Evolutionary conservation across 1,140 invertebrate species (phyloP).

Genomic region (Proctacanthus coquilletti): DNA sequence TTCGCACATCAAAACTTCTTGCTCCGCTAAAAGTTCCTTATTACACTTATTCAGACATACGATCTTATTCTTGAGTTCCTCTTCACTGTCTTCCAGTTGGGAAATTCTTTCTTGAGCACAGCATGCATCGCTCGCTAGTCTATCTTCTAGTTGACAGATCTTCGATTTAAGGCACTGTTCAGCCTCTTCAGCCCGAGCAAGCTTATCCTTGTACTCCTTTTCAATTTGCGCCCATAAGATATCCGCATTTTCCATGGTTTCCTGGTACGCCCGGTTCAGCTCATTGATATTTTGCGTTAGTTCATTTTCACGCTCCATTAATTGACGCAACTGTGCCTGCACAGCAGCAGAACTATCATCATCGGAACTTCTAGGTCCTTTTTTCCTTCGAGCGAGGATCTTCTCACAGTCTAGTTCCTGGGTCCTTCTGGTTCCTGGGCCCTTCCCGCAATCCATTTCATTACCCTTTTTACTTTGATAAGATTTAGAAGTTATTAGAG

Average conservation of each 20-base stretch:
- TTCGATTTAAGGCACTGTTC: slow-evolving; percentile 18
- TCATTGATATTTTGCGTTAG: slow-evolving; percentile 37
- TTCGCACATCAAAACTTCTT: slow-evolving; percentile 30
- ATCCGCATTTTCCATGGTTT: slow-evolving; percentile 56
- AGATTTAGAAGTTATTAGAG: too few relatives aligned
- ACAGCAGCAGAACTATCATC: slow-evolving; percentile 8
- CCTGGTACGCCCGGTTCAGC: slow-evolving; percentile 49
- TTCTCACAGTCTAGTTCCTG: background rate
- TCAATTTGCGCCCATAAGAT: slow-evolving; percentile 57
- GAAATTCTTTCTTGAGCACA: slow-evolving; percentile 26
- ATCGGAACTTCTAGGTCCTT: too few relatives aligned
- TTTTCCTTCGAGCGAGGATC: background rate
- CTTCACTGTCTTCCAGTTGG: slow-evolving; percentile 37
- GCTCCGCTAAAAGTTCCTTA: slow-evolving; percentile 29
- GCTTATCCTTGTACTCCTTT: slow-evolving; percentile 41
- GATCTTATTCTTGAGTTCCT: slow-evolving; percentile 31
- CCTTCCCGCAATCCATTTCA: too few relatives aligned
- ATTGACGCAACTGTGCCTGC: slow-evolving; percentile 7
- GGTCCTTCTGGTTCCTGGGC: background rate
- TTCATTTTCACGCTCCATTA: slow-evolving; percentile 21
- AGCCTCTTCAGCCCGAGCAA: slow-evolving; percentile 26
- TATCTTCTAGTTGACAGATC: slow-evolving; percentile 22
- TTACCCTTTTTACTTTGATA: too few relatives aligned
- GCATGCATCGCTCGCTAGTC: slow-evolving; percentile 21
- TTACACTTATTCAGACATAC: slow-evolving; percentile 36